Evolutionary conservation across 2,113 vertebrate species (phyloP).

Genomic region (Spermophilus dauricus): DNA sequence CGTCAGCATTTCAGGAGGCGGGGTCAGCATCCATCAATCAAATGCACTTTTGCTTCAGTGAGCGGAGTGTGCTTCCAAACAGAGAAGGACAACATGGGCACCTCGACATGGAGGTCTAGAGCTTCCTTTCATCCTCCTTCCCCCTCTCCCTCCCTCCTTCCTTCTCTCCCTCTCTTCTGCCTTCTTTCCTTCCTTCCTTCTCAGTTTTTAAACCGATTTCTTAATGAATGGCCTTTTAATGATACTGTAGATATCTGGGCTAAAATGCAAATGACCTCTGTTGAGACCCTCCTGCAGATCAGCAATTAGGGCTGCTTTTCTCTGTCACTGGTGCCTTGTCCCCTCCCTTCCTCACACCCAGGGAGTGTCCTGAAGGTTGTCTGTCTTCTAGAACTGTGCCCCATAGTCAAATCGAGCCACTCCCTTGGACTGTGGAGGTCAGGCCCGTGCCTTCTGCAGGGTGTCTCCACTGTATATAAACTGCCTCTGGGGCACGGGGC

Average conservation of each 20-base stretch:
- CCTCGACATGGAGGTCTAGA: rapidly evolving
- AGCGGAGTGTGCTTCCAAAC: background rate
- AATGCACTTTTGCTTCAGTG: background rate
- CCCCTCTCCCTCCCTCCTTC: too few species aligned
- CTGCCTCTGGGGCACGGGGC: too few species aligned
- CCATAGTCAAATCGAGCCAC: background rate
- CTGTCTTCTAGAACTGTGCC: background rate
- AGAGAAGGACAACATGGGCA: background rate
- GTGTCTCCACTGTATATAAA: too few species aligned
- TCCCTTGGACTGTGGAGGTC: background rate
- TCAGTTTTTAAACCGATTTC: background rate
- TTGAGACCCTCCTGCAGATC: background rate
- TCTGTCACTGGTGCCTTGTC: background rate
- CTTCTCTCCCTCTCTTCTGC: too few species aligned
- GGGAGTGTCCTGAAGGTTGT: background rate
- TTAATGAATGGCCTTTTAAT: background rate
- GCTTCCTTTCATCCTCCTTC: background rate
- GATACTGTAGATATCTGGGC: conserved; percentile 47
- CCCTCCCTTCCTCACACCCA: background rate
- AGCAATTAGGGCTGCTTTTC: background rate
- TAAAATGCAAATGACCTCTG: conserved; percentile 75
- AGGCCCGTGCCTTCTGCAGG: too few species aligned
- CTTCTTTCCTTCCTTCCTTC: too few species aligned
- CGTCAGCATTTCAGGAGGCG: background rate
- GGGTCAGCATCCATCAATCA: background rate